phyloP scores from a whole-genome alignment of 2,113 vertebrate species.

The Alethe diademata region DNA sequence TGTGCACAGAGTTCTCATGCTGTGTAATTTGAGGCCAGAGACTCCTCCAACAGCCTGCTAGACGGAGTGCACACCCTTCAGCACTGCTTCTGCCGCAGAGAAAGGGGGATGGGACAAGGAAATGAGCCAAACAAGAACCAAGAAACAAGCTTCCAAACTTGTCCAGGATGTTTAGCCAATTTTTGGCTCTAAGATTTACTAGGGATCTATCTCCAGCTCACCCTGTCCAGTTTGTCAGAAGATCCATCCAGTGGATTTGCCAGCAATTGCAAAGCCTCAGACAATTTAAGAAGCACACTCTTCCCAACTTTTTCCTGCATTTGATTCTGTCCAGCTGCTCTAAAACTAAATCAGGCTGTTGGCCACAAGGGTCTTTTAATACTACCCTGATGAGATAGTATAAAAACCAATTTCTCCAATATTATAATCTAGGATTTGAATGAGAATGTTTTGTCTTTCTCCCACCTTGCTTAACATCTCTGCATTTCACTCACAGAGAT shows the following conservation, averaged over 20 bases:
- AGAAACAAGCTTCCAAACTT: conserved; percentile 7
- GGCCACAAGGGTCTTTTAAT: background rate
- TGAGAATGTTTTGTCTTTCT: background rate
- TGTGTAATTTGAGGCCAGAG: conserved; percentile 74
- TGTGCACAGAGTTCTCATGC: conserved; percentile 62
- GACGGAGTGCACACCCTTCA: background rate
- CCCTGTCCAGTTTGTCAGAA: background rate
- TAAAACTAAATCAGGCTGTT: background rate
- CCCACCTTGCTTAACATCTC: background rate
- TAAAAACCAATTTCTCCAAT: background rate
- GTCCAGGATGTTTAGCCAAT: background rate
- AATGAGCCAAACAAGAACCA: conserved; percentile 1
- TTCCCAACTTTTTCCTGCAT: background rate
- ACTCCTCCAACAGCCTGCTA: conserved; percentile 57
- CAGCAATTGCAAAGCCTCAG: background rate
- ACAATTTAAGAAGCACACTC: fast-evolving
- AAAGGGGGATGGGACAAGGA: conserved; percentile 6
- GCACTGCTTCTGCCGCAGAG: background rate
- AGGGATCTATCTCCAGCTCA: background rate
- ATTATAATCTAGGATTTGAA: background rate
- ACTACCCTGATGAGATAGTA: background rate
- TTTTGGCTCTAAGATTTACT: background rate
- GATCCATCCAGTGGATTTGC: background rate
- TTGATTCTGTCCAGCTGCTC: background rate
- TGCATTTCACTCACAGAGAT: background rate